Conservation (phyloP, 1,140 invertebrate species). For the Leptonema lineaticorne region DNA sequence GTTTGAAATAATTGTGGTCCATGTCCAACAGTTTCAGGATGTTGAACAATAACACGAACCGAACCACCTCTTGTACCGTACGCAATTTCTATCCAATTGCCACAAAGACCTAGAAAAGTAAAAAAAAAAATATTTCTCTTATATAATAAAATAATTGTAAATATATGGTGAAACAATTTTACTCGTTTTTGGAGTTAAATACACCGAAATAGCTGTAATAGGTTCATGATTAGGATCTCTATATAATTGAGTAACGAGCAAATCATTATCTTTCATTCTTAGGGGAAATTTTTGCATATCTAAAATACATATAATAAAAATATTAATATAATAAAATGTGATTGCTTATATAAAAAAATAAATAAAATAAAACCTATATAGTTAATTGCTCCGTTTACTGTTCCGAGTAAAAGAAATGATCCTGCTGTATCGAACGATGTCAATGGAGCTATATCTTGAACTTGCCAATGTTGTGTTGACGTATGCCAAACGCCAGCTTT, state of each 20-base stretch:
- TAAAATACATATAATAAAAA: slow-evolving; percentile 48
- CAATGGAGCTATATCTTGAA: slow-evolving; percentile 92
- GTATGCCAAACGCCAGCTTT: slow-evolving; percentile 99
- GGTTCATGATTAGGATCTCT: slow-evolving; percentile 91
- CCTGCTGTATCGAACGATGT: slow-evolving; percentile 95
- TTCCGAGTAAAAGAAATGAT: slow-evolving; percentile 91
- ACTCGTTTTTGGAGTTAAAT: slow-evolving; percentile 97
- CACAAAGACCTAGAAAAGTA: slow-evolving; percentile 75
- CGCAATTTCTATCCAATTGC: slow-evolving; percentile 99
- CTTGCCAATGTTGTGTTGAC: slow-evolving; percentile 98
- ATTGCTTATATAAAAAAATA: not conserved
- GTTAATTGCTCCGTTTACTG: slow-evolving; percentile 95
- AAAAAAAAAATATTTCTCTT: not conserved
- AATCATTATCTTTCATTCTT: slow-evolving; percentile 98
- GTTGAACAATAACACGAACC: slow-evolving; percentile 95
- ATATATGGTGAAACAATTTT: slow-evolving; percentile 52
- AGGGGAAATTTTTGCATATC: slow-evolving; percentile 99
- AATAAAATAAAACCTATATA: slow-evolving; percentile 77
- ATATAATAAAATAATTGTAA: too few species aligned
- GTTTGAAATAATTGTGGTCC: slow-evolving; percentile 97
- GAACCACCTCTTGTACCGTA: slow-evolving; percentile 96
- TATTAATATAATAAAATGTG: slow-evolving; percentile 2
- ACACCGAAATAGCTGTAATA: slow-evolving; percentile 98
- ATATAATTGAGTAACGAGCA: slow-evolving; percentile 95
- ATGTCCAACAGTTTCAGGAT: slow-evolving; percentile 97